These are phyloP conservation scores for Pteropus alecto DNA, from an alignment of 2,113 vertebrate genomes.

Conservation along the genomic window DNA sequence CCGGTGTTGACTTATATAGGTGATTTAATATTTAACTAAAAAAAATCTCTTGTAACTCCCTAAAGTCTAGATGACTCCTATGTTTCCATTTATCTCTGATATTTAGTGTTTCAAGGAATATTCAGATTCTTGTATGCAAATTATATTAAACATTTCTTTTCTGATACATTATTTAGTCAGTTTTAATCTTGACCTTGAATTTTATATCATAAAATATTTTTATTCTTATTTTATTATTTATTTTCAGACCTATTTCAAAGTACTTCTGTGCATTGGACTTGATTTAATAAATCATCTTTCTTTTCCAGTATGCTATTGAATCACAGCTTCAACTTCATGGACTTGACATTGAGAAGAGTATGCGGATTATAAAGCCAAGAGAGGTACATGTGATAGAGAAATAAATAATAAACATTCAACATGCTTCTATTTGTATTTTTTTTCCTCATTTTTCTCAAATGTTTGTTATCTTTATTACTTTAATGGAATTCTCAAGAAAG, in stretches of 20 bases:
- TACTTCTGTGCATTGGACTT: background rate
- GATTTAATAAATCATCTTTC: conserved; percentile 2
- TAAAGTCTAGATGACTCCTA: background rate
- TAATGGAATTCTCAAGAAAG: conserved; percentile 40
- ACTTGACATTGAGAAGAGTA: conserved; percentile 86
- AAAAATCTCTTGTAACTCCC: background rate
- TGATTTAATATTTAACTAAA: background rate
- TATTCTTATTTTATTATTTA: conserved; percentile 4
- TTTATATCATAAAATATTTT: background rate
- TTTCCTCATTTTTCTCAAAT: conserved; percentile 36
- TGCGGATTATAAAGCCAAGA: conserved; percentile 88
- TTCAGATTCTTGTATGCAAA: background rate
- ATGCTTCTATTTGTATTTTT: conserved; percentile 14
- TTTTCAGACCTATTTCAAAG: conserved; percentile 10
- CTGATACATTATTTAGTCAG: background rate
- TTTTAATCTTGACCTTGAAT: background rate
- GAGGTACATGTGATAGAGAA: conserved; percentile 81
- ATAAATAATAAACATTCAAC: conserved; percentile 49
- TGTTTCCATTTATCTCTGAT: background rate
- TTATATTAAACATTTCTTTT: background rate
- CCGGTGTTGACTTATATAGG: background rate
- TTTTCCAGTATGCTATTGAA: conserved; percentile 91
- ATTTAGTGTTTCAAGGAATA: background rate
- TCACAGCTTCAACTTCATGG: conserved; percentile 92
- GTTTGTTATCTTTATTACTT: conserved; percentile 36